A percentile compares a stretch with the other conserved stretches of the same genome.
Evolutionary conservation across 2,797 vertebrate species (phyloP).

Genomic region (Carcharodon carcharias): DNA sequence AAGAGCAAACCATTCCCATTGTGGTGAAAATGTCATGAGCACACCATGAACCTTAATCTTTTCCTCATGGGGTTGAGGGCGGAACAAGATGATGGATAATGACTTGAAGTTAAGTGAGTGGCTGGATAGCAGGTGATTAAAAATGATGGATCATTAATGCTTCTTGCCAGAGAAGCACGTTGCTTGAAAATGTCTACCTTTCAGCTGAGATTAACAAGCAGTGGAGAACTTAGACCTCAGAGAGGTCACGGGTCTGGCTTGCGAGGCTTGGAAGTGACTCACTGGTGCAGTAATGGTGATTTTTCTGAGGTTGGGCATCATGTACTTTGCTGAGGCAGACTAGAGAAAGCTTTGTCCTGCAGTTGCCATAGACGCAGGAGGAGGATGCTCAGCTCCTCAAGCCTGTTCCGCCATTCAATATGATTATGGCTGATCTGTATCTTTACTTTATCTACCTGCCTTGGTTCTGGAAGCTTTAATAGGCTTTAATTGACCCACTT

Average conservation of each 20-base stretch:
- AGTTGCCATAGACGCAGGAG: background rate
- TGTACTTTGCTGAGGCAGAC: background rate
- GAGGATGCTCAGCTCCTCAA: background rate
- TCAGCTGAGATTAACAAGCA: background rate
- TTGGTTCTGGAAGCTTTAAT: background rate
- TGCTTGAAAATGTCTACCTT: background rate
- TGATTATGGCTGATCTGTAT: background rate
- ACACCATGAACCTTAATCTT: background rate
- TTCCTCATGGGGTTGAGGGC: background rate
- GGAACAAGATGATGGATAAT: background rate
- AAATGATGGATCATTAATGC: background rate
- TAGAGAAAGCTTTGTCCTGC: background rate
- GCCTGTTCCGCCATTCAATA: background rate
- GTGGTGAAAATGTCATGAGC: background rate
- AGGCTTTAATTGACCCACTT: no score
- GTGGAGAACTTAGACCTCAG: background rate
- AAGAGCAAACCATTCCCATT: background rate
- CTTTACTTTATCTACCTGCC: background rate
- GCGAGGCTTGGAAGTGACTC: background rate
- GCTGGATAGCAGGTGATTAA: background rate
- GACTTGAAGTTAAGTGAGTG: background rate
- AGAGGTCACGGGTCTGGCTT: background rate
- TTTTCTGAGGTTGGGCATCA: background rate
- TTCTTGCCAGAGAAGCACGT: background rate
- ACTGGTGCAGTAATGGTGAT: background rate